phyloP scores from a whole-genome alignment of 2,113 vertebrate genomes.

The Pedetes capensis region DNA sequence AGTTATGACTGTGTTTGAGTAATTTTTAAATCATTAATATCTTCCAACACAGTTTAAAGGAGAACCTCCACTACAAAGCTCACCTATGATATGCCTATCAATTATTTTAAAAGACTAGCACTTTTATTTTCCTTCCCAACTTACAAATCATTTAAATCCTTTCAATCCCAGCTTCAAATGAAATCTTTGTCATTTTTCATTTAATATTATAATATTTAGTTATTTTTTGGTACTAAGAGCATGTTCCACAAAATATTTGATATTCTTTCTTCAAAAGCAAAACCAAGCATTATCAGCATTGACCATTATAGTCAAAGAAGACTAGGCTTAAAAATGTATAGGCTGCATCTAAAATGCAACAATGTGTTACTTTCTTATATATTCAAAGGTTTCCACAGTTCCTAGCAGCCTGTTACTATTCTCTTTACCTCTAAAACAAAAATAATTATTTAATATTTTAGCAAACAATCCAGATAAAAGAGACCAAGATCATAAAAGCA shows the following conservation, averaged over 20 bases:
- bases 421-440: neutral
- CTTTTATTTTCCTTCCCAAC: neutral
- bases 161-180: slow-evolving; percentile 9
- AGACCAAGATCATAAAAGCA: slow-evolving; percentile 14
- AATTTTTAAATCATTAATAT: neutral
- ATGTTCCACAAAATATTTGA: neutral
- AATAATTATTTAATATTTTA: slow-evolving; percentile 39
- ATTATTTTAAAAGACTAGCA: slow-evolving; percentile 10
- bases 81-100: neutral
- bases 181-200: neutral
- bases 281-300: neutral
- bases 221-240: neutral
- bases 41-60: neutral
- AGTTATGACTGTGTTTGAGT: neutral
- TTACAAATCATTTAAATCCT: slow-evolving; percentile 4
- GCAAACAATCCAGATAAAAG: slow-evolving; percentile 31
- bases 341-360: no score
- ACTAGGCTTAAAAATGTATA: no score
- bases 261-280: slow-evolving; percentile 36
- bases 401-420: neutral
- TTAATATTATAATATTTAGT: slow-evolving; percentile 11
- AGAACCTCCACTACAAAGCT: neutral
- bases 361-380: neutral
- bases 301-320: neutral
- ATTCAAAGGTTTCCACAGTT: neutral